Conservation (phyloP, 2,797 vertebrate genomes). For the Acrossocheilus wenchowensis region DNA sequence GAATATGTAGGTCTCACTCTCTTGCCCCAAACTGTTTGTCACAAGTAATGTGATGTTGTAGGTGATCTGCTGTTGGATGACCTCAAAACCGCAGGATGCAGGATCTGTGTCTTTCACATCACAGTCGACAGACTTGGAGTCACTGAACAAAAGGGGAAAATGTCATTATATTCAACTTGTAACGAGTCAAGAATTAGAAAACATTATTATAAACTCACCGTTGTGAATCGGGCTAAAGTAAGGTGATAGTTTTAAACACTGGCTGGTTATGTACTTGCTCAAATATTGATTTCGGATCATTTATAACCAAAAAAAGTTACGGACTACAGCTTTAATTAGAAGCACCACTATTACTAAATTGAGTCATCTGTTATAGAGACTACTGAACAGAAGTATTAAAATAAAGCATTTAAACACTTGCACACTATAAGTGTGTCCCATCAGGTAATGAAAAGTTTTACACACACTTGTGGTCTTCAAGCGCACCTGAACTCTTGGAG, state of each 20-base stretch:
- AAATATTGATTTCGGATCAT: too few relatives aligned
- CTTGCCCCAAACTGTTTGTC: constrained; percentile 65
- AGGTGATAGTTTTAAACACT: too few relatives aligned
- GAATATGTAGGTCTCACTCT: constrained; percentile 64
- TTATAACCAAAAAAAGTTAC: too few relatives aligned
- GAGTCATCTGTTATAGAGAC: neutral
- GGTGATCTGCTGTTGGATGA: constrained; percentile 55
- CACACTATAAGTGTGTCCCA: neutral
- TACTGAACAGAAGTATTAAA: neutral
- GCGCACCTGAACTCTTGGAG: neutral
- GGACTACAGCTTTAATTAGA: neutral
- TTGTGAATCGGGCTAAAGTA: too few relatives aligned
- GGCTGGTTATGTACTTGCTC: too few relatives aligned
- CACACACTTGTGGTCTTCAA: neutral
- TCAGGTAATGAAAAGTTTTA: neutral
- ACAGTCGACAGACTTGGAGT: neutral
- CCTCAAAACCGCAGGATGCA: constrained; percentile 61
- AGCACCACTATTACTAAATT: neutral
- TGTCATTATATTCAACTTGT: neutral
- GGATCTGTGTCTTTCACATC: neutral
- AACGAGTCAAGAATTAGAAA: too few relatives aligned
- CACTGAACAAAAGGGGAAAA: constrained; percentile 27
- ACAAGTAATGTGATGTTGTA: constrained; percentile 70
- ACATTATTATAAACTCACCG: too few relatives aligned
- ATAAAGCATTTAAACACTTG: neutral